Evolutionary conservation across 2,888 invertebrate species (phyloP).

Genomic region (Erebia palarica): DNA sequence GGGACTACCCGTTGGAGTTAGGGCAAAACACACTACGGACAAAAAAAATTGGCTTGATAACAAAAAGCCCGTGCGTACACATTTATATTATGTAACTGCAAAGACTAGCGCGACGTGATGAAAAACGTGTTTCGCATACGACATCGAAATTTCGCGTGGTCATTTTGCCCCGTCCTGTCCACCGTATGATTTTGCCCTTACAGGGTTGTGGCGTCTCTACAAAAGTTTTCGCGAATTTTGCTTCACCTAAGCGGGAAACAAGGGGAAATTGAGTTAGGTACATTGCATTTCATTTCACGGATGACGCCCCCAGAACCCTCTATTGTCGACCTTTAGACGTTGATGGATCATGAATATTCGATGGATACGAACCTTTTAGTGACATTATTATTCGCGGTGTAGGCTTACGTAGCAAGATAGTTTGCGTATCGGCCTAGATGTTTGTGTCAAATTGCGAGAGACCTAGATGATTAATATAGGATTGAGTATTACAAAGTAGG

Average conservation of each 20-base stretch:
- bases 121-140: too few species aligned
- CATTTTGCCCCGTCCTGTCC: too few species aligned
- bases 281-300: conserved; percentile 57
- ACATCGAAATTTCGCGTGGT: too few species aligned
- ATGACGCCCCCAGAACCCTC: conserved; percentile 43
- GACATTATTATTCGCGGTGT: conserved; percentile 17
- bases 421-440: not conserved
- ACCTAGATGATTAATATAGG: too few species aligned
- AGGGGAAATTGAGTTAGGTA: conserved; percentile 67
- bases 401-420: conserved; percentile 7
- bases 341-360: conserved; percentile 31
- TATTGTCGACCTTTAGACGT: conserved; percentile 46
- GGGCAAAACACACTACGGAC: too few species aligned
- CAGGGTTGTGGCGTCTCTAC: conserved; percentile 45
- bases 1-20: conserved; percentile 27
- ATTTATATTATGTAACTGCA: too few species aligned
- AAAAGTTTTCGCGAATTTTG: conserved; percentile 58
- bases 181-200: not conserved
- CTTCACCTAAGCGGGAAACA: conserved; percentile 49
- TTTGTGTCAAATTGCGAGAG: not conserved
- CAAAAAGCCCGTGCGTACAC: too few species aligned
- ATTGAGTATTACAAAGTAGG: too few species aligned
- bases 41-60: too few species aligned
- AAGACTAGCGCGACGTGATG: too few species aligned
- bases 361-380: conserved; percentile 29